Evolutionary conservation across 1,140 invertebrate genomes (phyloP), one percentile per base, ranked within the genome.

Genomic region (Dendroctonus valens): DNA sequence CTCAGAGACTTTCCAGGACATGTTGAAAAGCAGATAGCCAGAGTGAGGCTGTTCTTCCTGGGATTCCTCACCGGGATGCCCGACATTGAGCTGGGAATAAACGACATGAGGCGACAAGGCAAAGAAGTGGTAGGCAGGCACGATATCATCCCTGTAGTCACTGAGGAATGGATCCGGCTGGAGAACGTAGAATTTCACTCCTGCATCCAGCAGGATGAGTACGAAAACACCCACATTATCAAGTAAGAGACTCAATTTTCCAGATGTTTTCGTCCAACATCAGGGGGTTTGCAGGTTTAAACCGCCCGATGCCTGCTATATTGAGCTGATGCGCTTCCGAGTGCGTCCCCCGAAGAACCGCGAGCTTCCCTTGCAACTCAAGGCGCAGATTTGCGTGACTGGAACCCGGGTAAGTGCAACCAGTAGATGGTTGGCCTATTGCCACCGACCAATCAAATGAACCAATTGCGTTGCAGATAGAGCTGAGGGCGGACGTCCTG

Each of bases 131-230:
- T 99, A 0, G 96, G 98, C 0, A 83, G 98, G 12, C 95, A 99
- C 79, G 98, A 99, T 80, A 99, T 99, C 75, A 97, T 99, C 74
- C 97, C 97, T 7, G 96, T 99, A 40, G 93, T 95, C 61, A 99
- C 98, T 0, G 98, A 99, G 81, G 95, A 99, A 81, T 99, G 98
- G 98, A 99, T 99, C 73, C 86, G 93, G 49, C 85, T 99, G 5
- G 96, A 99, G 81, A 86, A 89, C 26, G 86, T 93, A 0, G 95
- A 99, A 78, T 98, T 99, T 78, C 96, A 99, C 81, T 89, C 89
- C 42, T 94, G 92, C 77, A 91, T 99, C 7, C 91, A 97, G 75
- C 88, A 91, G 71, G 89, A 94, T 57, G 93, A 96, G 70, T 99
- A 96, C 79, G 88, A 96, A 61, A 89, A 89, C 63, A 91, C 90